Base-by-base conservation (phyloP, 2,888 invertebrate species). In the Leptinotarsa haldemani region DNA sequence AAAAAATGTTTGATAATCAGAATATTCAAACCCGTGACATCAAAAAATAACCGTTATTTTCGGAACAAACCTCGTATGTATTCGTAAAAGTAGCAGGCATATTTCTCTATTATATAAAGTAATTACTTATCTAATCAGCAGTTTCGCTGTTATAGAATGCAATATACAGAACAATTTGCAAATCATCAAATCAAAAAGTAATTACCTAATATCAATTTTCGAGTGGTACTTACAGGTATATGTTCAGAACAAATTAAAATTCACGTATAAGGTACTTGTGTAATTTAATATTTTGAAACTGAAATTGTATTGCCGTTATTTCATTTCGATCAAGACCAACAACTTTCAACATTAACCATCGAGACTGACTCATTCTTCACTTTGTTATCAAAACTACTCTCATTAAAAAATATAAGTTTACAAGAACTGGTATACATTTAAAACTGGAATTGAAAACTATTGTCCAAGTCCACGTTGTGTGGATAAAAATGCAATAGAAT, bases 171-270 rank as follows among this genome's bases (percentile, higher is more conserved):
- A 13, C 56, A 58, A 61, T 30, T 16, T 61, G 30, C 61, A 30
- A 61, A 61, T 61, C 61, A 61, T 61, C 30, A 22, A 22, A 56
- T 56, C 13, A 22, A 56, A 56, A 56, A 56, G 3, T 56, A 9
- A 56, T 56, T 52, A 52, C 52, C 52, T n/a, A 4, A 52, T 18
- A 52, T n/a, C 52, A 52, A 52, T 52, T 52, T 52, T 52, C 7
- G 18, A 18, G 30, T 30, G 30, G 7, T 30, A 30, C 30, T 30
- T 30, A 1, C 30, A 7, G 7, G 7, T 30, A 30, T 30, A 7
- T 30, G 30, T 30, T 30, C 30, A 7, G 7, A 52, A 52, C 52
- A 18, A 2, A 18, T 52, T 52, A 52, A 52, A n/a, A 9, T 52
- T 18, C 18, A 52, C 52, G 1, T n/a, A 52, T n/a, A 22, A 20